Conservation (phyloP, 2,888 invertebrate species). For the Drosophila colorata region DNA sequence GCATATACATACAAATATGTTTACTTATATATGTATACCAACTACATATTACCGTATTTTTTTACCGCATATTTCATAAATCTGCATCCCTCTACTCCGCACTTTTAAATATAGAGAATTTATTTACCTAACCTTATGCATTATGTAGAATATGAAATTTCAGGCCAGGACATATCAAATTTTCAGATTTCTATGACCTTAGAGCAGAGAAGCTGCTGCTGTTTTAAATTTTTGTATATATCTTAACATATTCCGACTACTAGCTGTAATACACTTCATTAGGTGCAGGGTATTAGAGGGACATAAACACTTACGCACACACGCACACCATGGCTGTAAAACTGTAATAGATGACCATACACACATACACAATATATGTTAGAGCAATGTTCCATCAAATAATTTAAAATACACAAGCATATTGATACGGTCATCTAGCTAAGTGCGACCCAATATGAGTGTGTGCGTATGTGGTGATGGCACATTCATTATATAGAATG, state of each 20-base stretch:
- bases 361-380: slow-evolving; percentile 28
- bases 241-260: not conserved
- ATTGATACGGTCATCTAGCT: slow-evolving; percentile 53
- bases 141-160: too few relatives aligned
- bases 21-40: too few relatives aligned
- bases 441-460: slow-evolving; percentile 31
- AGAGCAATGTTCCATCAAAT: slow-evolving; percentile 36
- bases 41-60: too few relatives aligned
- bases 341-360: slow-evolving; percentile 10
- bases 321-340: not conserved
- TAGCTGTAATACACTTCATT: not conserved
- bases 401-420: slow-evolving; percentile 54
- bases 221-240: not conserved
- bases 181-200: too few relatives aligned
- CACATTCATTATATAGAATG: slow-evolving; percentile 44
- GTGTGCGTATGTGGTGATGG: not conserved
- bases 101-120: too few relatives aligned
- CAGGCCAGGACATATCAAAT: too few relatives aligned
- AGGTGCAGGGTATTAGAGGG: slow-evolving; percentile 2
- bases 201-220: too few relatives aligned
- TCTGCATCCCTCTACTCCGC: too few relatives aligned
- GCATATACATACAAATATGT: too few relatives aligned
- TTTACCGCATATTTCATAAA: too few relatives aligned
- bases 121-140: too few relatives aligned
- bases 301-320: slow-evolving; percentile 11